phyloP scores from a whole-genome alignment of 30 jellyfish, hydroid and myxozoan genomes.

The Catostylus mosaicus region DNA sequence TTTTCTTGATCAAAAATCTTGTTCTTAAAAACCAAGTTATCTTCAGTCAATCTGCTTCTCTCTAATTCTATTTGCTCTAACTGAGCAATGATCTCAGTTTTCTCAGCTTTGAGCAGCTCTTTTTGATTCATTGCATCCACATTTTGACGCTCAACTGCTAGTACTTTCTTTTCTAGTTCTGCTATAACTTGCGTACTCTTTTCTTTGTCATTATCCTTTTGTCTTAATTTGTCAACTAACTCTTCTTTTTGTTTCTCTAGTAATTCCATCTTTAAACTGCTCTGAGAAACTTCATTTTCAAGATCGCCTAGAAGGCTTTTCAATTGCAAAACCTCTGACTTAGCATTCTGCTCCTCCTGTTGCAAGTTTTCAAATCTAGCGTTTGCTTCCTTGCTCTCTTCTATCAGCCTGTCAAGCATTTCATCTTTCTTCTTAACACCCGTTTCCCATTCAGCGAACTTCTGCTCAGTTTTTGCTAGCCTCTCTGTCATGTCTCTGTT shows the following conservation, averaged over 20 bases:
- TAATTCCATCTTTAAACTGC: background rate
- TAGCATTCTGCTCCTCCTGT: conserved; percentile 14
- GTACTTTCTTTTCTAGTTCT: background rate
- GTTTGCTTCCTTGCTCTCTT: conserved; percentile 27
- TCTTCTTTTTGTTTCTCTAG: conserved; percentile 15
- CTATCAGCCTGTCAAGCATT: conserved; percentile 1
- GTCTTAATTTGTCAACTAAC: background rate
- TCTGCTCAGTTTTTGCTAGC: background rate
- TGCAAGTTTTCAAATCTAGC: conserved; percentile 42
- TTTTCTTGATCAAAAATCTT: conserved; percentile 31
- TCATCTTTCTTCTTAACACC: background rate
- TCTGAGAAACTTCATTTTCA: background rate
- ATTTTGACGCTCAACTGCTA: background rate
- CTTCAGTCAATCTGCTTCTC: conserved; percentile 10
- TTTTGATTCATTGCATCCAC: background rate
- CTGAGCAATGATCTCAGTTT: background rate
- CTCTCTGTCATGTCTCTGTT: background rate
- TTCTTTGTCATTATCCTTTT: background rate
- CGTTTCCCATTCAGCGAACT: conserved; percentile 8
- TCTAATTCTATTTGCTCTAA: conserved; percentile 6
- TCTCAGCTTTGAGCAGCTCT: background rate
- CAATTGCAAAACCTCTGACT: conserved; percentile 2
- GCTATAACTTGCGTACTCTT: background rate
- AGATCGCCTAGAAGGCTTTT: conserved; percentile 15
- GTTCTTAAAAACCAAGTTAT: background rate